Percentiles rank a stretch among this genome's conserved stretches.
These are phyloP conservation scores for Synergus umbraculus DNA, from an alignment of 2,888 invertebrate species.

Conservation along the genomic window DNA sequence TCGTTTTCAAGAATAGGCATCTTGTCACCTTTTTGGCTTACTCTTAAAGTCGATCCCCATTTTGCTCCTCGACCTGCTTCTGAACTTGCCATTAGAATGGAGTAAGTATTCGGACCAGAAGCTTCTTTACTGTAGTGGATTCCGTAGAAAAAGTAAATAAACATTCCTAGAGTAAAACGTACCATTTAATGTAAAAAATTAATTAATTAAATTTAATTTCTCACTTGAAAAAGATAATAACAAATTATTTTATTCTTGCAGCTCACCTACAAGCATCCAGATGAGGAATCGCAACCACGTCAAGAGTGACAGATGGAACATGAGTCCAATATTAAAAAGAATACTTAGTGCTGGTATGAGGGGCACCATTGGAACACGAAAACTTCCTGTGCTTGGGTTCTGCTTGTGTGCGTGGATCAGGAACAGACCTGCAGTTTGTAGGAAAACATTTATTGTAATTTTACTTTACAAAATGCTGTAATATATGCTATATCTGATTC, in stretches of 20 bases:
- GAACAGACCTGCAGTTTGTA: constrained; percentile 80
- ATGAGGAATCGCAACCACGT: constrained; percentile 92
- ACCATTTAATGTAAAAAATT: background rate
- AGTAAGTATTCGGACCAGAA: constrained; percentile 81
- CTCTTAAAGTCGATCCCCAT: constrained; percentile 80
- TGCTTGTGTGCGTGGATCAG: constrained; percentile 89
- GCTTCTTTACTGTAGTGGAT: constrained; percentile 92
- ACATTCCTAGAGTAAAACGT: constrained; percentile 81
- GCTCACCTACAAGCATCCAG: constrained; percentile 90
- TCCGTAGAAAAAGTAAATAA: constrained; percentile 91
- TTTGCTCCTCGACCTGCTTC: constrained; percentile 80
- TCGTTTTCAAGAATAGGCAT: constrained; percentile 65
- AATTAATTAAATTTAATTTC: background rate
- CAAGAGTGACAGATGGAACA: constrained; percentile 88
- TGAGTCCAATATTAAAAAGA: constrained; percentile 88
- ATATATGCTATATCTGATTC: background rate
- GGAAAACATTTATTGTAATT: background rate
- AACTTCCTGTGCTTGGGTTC: constrained; percentile 83
- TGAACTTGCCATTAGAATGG: constrained; percentile 83
- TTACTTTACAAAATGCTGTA: too few species aligned
- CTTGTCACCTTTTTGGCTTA: constrained; percentile 72
- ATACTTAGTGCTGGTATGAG: constrained; percentile 88
- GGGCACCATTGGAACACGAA: constrained; percentile 90
- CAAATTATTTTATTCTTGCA: background rate
- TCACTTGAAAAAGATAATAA: background rate